Percentiles rank a stretch among this genome's conserved stretches.
Evolutionary conservation across 1,140 invertebrate species (phyloP).

Genomic region (Phymastichus coffea): DNA sequence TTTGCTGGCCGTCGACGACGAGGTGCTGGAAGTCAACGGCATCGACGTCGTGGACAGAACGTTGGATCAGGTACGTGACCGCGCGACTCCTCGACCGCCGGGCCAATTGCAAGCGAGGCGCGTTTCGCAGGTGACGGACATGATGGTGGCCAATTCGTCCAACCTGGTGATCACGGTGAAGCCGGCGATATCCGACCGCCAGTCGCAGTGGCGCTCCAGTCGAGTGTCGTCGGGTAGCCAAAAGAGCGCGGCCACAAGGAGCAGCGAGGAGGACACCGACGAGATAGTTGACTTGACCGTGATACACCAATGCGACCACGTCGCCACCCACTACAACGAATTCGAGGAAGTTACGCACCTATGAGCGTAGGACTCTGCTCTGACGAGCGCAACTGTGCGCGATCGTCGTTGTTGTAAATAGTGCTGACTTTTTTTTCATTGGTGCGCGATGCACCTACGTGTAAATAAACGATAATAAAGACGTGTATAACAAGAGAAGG

Average conservation of each 20-base stretch:
- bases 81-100: too few species aligned
- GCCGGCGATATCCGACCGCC: conserved; percentile 77
- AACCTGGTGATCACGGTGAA: conserved; percentile 99
- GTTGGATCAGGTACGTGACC: conserved; percentile 81
- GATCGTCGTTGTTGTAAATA: too few species aligned
- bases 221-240: conserved; percentile 75
- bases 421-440: too few species aligned
- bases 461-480: too few species aligned
- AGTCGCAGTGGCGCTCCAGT: conserved; percentile 75
- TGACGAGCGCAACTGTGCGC: too few species aligned
- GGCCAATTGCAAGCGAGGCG: neutral
- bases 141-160: conserved; percentile 99
- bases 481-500: too few species aligned
- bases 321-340: too few species aligned
- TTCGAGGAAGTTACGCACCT: too few species aligned
- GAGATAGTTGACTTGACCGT: conserved; percentile 76
- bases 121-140: conserved; percentile 90
- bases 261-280: conserved; percentile 65
- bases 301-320: conserved; percentile 52
- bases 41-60: conserved; percentile 98
- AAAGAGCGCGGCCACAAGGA: conserved; percentile 63
- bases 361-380: too few species aligned
- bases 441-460: too few species aligned
- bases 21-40: conserved; percentile 99
- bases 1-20: conserved; percentile 96